A percentile compares a stretch with the other conserved stretches of the same genome.
Conservation (phyloP, 2,888 invertebrate genomes). For the Proisotoma minuta region DNA sequence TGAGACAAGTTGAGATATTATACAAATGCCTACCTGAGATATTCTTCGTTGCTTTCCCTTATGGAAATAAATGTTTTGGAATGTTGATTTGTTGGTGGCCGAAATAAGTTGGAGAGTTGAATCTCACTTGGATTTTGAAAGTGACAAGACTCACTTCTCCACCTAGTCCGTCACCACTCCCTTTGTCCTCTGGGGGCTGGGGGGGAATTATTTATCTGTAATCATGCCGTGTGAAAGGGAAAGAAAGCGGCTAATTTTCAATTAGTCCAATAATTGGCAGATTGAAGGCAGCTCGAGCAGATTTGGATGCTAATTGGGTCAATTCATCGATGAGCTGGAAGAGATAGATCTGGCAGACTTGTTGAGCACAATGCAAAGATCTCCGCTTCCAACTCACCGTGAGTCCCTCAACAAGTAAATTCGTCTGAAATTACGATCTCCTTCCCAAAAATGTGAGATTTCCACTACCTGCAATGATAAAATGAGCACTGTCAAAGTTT, state of each 20-base stretch:
- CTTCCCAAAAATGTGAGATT: neutral
- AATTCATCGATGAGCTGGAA: slow-evolving; percentile 61
- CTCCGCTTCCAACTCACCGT: slow-evolving; percentile 63
- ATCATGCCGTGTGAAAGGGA: neutral
- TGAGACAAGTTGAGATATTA: no score
- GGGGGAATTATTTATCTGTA: neutral
- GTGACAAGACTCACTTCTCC: slow-evolving; percentile 64
- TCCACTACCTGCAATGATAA: neutral
- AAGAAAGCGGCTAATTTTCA: neutral
- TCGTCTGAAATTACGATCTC: no score
- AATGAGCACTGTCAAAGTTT: neutral
- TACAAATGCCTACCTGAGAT: no score
- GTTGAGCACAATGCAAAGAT: slow-evolving; percentile 57
- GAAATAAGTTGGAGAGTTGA: slow-evolving; percentile 72
- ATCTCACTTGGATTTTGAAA: slow-evolving; percentile 63
- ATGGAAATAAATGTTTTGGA: no score
- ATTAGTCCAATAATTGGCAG: neutral
- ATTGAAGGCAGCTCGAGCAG: neutral
- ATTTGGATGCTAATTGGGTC: neutral
- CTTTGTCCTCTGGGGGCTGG: neutral
- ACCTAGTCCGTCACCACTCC: slow-evolving; percentile 56
- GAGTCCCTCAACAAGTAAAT: no score
- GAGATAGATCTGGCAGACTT: slow-evolving; percentile 67
- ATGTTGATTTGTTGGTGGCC: no score
- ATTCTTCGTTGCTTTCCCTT: no score